Conservation (phyloP, 2,797 vertebrate species). For the Eidolon dupreanum region DNA sequence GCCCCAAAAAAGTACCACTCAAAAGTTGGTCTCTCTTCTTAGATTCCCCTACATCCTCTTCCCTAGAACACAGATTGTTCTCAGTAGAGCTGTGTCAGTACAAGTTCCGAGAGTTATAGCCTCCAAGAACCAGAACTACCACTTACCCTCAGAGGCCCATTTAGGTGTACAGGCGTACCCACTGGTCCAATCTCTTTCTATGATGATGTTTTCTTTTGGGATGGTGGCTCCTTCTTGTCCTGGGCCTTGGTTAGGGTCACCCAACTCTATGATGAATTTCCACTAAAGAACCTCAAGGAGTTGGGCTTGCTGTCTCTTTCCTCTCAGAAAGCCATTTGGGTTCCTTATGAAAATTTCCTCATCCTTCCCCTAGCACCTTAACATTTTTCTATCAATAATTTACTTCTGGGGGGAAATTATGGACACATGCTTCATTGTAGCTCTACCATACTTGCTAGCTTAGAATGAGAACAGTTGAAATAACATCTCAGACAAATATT, state of each 20-base stretch:
- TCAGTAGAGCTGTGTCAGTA: background rate
- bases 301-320: background rate
- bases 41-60: background rate
- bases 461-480: slow-evolving; percentile 18
- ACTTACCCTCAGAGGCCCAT: background rate
- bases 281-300: background rate
- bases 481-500: slow-evolving; percentile 45
- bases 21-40: background rate
- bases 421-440: background rate
- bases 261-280: background rate
- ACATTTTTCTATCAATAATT: background rate
- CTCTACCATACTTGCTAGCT: background rate
- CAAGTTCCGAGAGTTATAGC: background rate
- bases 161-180: background rate
- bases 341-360: background rate
- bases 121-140: background rate
- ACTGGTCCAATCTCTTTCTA: background rate
- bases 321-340: background rate
- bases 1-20: background rate
- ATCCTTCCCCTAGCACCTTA: background rate
- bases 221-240: background rate
- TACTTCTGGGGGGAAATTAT: background rate
- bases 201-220: background rate
- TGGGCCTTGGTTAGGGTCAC: background rate
- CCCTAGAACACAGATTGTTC: background rate